A percentile compares a stretch with the other conserved stretches of the same genome.
Evolutionary conservation across 2,797 vertebrate species (phyloP).

Genomic region (Coregonus ussuriensis): DNA sequence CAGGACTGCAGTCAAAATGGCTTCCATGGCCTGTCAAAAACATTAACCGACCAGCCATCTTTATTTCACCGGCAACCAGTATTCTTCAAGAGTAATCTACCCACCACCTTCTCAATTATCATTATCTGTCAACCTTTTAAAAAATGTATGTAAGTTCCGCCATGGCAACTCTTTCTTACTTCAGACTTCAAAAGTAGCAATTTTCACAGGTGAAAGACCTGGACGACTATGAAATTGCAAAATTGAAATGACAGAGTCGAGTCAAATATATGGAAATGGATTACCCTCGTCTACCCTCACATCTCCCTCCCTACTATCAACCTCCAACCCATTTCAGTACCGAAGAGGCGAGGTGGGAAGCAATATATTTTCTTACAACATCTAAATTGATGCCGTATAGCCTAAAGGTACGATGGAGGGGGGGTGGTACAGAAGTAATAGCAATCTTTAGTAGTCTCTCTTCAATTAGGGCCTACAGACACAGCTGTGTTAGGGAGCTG

Average conservation of each 20-base stretch:
- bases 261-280: slow-evolving; percentile 2
- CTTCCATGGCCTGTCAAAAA: slow-evolving; percentile 1
- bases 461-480: neutral
- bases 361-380: slow-evolving; percentile 4
- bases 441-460: neutral
- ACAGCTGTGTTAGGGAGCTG: neutral
- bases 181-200: neutral
- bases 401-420: neutral
- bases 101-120: neutral
- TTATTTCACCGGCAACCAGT: neutral
- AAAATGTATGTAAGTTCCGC: neutral
- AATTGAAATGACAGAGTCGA: slow-evolving; percentile 4
- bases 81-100: neutral
- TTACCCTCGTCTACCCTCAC: neutral
- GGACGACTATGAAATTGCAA: slow-evolving; percentile 2
- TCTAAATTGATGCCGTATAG: slow-evolving; percentile 15
- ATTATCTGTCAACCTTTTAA: neutral
- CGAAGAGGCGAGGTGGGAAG: neutral
- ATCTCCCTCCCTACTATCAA: slow-evolving; percentile 3
- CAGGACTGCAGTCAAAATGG: neutral
- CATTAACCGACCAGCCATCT: neutral
- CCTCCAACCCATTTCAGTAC: neutral
- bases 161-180: slow-evolving; percentile 1
- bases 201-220: slow-evolving; percentile 4
- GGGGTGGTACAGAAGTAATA: neutral